These are phyloP conservation scores for Vimba vimba DNA, from an alignment of 2,113 vertebrate genomes.

Conservation along the genomic window DNA sequence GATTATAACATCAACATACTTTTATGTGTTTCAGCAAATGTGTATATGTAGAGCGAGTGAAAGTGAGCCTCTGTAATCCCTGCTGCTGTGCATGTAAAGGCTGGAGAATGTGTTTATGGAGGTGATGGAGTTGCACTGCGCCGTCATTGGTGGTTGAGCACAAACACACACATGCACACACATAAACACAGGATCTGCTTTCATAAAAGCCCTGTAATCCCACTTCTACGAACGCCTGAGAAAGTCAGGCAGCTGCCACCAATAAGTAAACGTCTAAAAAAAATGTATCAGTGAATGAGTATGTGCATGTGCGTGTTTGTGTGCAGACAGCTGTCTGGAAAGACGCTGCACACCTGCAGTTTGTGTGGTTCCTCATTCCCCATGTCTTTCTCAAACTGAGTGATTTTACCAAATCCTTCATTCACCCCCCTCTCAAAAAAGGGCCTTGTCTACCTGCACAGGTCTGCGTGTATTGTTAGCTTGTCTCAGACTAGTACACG, in stretches of 20 bases:
- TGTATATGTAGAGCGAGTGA: not conserved
- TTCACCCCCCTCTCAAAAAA: not conserved
- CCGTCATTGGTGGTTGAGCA: constrained; percentile 21
- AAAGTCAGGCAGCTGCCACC: constrained; percentile 46
- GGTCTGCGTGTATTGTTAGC: constrained; percentile 12
- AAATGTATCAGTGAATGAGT: constrained; percentile 42
- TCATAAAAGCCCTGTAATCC: constrained; percentile 51
- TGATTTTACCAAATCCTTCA: constrained; percentile 23
- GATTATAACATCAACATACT: not conserved
- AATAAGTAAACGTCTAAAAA: constrained; percentile 32
- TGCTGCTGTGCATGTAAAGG: constrained; percentile 1
- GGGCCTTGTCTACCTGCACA: not conserved
- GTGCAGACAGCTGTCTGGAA: constrained; percentile 28
- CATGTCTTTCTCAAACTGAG: not conserved
- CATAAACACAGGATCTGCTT: constrained; percentile 32
- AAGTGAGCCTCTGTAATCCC: not conserved
- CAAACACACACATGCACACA: constrained; percentile 37
- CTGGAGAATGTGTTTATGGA: constrained; percentile 45
- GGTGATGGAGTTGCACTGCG: constrained; percentile 30
- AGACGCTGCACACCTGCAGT: constrained; percentile 43
- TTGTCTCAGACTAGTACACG: not conserved
- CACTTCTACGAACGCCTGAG: constrained; percentile 12
- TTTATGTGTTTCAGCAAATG: not conserved
- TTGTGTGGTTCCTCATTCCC: constrained; percentile 32
- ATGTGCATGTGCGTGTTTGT: constrained; percentile 17